phyloP scores from a whole-genome alignment of 2,888 invertebrate genomes.

The Pandemis heparana region DNA sequence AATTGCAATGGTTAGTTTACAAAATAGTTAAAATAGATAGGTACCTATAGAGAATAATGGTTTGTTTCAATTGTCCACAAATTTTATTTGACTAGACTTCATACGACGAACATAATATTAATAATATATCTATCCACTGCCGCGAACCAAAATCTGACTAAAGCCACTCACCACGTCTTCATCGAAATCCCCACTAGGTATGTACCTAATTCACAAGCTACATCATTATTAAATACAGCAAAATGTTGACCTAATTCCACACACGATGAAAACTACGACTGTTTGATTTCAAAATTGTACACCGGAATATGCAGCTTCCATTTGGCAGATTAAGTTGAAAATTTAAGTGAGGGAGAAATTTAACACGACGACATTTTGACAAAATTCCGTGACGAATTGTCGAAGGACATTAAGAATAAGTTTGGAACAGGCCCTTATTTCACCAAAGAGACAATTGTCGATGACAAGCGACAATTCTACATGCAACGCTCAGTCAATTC shows the following conservation, averaged over 20 bases:
- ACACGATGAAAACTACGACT: background rate
- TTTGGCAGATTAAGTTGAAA: background rate
- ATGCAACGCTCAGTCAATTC: no score
- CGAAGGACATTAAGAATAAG: no score
- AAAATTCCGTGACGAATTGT: no score
- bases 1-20: no score
- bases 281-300: background rate
- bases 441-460: no score
- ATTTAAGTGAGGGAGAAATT: background rate
- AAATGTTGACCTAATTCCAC: constrained; percentile 25
- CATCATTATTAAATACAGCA: constrained; percentile 15
- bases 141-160: background rate
- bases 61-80: no score
- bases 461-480: no score
- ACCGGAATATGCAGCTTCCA: background rate
- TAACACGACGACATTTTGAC: background rate
- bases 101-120: background rate
- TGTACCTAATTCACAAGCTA: constrained; percentile 27
- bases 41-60: no score
- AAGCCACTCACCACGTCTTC: background rate
- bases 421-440: no score
- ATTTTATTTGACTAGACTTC: no score
- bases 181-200: constrained; percentile 3
- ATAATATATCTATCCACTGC: no score
- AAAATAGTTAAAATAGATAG: no score